These are phyloP conservation scores for Regulus satrapa DNA, from an alignment of 2,113 vertebrate species.

Conservation along the genomic window DNA sequence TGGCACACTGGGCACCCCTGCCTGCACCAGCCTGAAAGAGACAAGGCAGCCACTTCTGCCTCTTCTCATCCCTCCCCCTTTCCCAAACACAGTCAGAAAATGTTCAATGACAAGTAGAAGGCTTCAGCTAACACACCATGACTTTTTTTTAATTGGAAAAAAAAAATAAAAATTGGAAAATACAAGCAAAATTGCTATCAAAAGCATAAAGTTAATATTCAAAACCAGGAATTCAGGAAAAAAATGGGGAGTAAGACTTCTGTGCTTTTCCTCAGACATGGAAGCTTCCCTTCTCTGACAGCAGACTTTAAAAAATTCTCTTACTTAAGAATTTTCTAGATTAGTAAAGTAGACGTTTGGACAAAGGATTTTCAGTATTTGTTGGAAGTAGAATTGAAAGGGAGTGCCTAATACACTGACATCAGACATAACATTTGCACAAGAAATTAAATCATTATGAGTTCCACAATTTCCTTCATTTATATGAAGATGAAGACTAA, in stretches of 20 bases:
- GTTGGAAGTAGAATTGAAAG: not conserved
- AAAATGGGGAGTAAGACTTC: fast-evolving
- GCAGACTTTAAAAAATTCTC: not conserved
- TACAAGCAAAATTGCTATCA: not conserved
- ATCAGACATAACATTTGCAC: not conserved
- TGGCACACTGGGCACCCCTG: not conserved
- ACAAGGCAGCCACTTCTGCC: not conserved
- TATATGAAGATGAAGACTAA: not conserved
- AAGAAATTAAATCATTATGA: not conserved
- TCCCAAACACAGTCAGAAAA: not conserved
- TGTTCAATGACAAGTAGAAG: not conserved
- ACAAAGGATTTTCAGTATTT: not conserved
- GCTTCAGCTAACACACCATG: not conserved
- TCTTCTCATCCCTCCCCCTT: not conserved
- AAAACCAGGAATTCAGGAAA: not conserved
- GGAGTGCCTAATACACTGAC: not conserved
- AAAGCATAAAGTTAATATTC: not conserved
- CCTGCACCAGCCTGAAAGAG: not conserved
- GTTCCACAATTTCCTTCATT: not conserved
- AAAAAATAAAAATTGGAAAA: not conserved
- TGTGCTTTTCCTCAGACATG: not conserved
- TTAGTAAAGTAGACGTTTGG: not conserved
- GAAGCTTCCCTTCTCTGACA: not conserved
- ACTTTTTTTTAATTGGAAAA: not conserved
- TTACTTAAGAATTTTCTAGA: not conserved